phyloP scores from a whole-genome alignment of 2,888 invertebrate species.

The Drosophila subquinaria region DNA sequence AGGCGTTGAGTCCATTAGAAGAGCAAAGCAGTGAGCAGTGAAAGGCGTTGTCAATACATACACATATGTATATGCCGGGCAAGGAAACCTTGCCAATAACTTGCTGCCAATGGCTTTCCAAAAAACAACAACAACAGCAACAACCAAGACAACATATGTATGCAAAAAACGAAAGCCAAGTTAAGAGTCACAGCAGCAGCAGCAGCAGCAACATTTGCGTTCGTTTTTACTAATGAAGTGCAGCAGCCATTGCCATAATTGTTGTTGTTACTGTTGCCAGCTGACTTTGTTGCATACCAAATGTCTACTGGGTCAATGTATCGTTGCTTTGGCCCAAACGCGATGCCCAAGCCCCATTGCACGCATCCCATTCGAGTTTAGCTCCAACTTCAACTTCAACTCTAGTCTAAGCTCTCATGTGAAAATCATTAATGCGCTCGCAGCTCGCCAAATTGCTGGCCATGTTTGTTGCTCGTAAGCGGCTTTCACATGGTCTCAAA shows the following conservation, averaged over 20 bases:
- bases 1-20: slow-evolving; percentile 23
- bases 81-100: slow-evolving; percentile 74
- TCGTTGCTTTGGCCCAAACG: slow-evolving; percentile 55
- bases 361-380: slow-evolving; percentile 33
- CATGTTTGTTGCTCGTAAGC: slow-evolving; percentile 30
- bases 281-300: slow-evolving; percentile 70
- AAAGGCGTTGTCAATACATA: slow-evolving; percentile 64
- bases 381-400: slow-evolving; percentile 5
- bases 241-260: slow-evolving; percentile 45
- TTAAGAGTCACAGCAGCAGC: slow-evolving; percentile 30
- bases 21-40: slow-evolving; percentile 53
- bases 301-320: slow-evolving; percentile 79
- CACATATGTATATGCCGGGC: slow-evolving; percentile 12
- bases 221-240: slow-evolving; percentile 74
- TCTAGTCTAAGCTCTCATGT: slow-evolving; percentile 42
- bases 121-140: slow-evolving; percentile 41
- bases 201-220: slow-evolving; percentile 54
- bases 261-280: slow-evolving; percentile 49
- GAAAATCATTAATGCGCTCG: slow-evolving; percentile 77
- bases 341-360: slow-evolving; percentile 34
- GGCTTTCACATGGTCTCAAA: slow-evolving; percentile 67
- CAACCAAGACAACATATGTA: slow-evolving; percentile 18
- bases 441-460: slow-evolving; percentile 50
- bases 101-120: slow-evolving; percentile 69
- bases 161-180: slow-evolving; percentile 76